phyloP scores from a whole-genome alignment of 2,113 vertebrate species.

The Rhabdomys dilectus region DNA sequence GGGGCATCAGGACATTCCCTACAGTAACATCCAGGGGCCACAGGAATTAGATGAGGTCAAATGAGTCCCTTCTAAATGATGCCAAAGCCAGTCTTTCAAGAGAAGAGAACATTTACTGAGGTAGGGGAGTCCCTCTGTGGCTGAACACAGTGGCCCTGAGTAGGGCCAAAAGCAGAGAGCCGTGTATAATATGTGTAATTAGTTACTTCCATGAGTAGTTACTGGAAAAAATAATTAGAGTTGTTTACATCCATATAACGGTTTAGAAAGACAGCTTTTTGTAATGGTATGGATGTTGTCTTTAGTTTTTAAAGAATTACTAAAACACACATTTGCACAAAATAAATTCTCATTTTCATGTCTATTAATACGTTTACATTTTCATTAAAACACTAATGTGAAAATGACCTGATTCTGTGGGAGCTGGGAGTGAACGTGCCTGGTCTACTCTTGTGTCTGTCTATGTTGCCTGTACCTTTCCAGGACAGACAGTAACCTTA shows the following conservation, averaged over 20 bases:
- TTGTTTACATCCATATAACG: not conserved
- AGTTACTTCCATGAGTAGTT: not conserved
- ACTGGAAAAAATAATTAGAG: not conserved
- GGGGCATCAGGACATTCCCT: not conserved
- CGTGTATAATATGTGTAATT: not conserved
- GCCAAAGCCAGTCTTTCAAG: not conserved
- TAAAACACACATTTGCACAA: conserved; percentile 6
- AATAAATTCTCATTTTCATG: not conserved
- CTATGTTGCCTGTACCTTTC: not conserved
- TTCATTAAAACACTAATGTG: not conserved
- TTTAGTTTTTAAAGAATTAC: not conserved
- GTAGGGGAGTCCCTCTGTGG: not conserved
- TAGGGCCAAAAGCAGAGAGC: not conserved
- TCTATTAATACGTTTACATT: not conserved
- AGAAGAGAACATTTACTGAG: not conserved
- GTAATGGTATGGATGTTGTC: not conserved
- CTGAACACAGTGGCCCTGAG: not conserved
- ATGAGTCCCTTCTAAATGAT: not conserved
- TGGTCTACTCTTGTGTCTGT: too few species aligned
- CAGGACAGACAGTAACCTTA: not conserved
- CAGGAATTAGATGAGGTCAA: not conserved
- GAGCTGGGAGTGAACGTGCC: not conserved
- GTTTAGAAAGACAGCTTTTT: conserved; percentile 17
- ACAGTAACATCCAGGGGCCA: not conserved
- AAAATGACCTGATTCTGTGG: not conserved